Percentiles rank a stretch among this genome's conserved stretches.
Evolutionary conservation across 2,797 vertebrate species (phyloP).

Genomic region (Etheostoma perlongum): DNA sequence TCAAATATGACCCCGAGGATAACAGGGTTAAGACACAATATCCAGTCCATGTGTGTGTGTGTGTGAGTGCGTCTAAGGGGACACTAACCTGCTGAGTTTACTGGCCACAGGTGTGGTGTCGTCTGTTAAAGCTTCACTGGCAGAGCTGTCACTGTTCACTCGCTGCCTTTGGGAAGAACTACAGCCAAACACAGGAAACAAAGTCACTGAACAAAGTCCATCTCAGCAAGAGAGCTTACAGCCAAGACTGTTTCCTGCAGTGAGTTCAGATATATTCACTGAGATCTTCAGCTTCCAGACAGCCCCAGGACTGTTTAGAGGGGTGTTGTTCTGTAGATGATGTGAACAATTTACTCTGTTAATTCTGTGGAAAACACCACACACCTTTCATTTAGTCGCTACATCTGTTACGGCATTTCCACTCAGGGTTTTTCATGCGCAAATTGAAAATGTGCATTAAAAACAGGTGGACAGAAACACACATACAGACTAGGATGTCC

Average conservation of each 20-base stretch:
- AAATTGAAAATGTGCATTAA: too few relatives aligned
- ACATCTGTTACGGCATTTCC: too few relatives aligned
- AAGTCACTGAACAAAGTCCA: constrained; percentile 4
- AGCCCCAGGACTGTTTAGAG: not conserved
- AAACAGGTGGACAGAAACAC: too few relatives aligned
- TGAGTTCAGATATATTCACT: not conserved
- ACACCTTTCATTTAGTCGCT: too few relatives aligned
- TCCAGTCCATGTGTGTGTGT: not conserved
- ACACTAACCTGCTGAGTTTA: constrained; percentile 66
- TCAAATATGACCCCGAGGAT: too few relatives aligned
- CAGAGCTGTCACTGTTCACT: constrained; percentile 61
- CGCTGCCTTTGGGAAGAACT: constrained; percentile 52
- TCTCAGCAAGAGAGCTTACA: too few relatives aligned
- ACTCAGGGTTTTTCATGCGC: too few relatives aligned
- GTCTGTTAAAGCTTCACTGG: constrained; percentile 35
- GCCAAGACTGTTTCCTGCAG: constrained; percentile 2
- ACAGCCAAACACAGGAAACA: constrained; percentile 27
- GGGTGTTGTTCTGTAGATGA: not conserved
- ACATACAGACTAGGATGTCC: not conserved
- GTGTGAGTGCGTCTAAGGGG: not conserved
- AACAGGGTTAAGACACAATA: not conserved
- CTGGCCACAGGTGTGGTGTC: constrained; percentile 25
- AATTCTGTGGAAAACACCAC: too few relatives aligned
- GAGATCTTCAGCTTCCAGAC: not conserved
- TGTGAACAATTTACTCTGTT: not conserved